These are phyloP conservation scores for Tachysurus fulvidraco DNA, from an alignment of 2,113 vertebrate species.

Conservation along the genomic window DNA sequence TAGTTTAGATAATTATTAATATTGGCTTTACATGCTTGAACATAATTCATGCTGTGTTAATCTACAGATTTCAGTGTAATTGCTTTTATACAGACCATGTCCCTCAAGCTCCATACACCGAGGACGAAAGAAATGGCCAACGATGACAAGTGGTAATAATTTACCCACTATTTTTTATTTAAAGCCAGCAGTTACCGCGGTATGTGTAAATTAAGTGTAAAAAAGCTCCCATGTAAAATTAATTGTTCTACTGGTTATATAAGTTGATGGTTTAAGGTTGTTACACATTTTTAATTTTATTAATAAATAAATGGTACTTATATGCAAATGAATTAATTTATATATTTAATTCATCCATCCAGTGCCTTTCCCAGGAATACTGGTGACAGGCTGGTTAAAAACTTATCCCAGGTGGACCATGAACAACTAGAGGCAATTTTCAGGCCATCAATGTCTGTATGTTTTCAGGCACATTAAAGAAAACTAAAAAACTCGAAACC, in stretches of 20 bases:
- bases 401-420: background rate
- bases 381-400: background rate
- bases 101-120: background rate
- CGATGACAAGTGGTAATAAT: background rate
- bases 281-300: background rate
- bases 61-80: background rate
- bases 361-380: background rate
- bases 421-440: too few relatives aligned
- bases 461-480: background rate
- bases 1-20: background rate
- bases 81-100: background rate
- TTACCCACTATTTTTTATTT: background rate
- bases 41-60: background rate
- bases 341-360: background rate
- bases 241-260: background rate
- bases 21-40: background rate
- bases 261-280: conserved; percentile 73
- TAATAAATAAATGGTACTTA: background rate
- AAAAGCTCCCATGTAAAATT: background rate
- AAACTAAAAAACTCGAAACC: too few relatives aligned
- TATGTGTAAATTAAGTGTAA: background rate
- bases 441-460: background rate
- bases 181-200: background rate
- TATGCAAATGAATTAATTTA: background rate
- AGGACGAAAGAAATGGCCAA: background rate